These are phyloP conservation scores for Heliornis fulica DNA, from an alignment of 2,113 vertebrate species.

Conservation along the genomic window DNA sequence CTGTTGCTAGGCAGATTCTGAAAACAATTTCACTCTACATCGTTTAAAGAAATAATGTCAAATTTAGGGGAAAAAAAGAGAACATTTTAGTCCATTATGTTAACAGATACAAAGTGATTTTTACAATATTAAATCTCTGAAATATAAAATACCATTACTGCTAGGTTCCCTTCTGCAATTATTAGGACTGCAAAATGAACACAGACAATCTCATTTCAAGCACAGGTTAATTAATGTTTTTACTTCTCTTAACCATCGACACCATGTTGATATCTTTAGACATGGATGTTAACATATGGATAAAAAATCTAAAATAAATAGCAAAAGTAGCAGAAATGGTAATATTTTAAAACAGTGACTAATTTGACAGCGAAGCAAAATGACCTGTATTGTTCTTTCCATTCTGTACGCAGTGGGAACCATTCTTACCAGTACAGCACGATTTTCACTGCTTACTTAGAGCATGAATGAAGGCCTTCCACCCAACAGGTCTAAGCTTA, in stretches of 20 bases:
- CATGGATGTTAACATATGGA: background rate
- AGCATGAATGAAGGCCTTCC: background rate
- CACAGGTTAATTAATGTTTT: background rate
- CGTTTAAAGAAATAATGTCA: background rate
- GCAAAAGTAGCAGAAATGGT: background rate
- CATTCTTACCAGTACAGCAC: background rate
- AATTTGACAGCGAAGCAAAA: background rate
- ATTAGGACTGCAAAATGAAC: background rate
- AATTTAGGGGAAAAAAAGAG: background rate
- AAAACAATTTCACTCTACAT: background rate
- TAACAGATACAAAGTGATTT: background rate
- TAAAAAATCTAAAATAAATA: background rate
- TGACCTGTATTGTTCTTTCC: background rate
- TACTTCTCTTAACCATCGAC: background rate
- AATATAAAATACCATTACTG: background rate
- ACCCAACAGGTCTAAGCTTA: background rate
- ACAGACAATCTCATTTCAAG: background rate
- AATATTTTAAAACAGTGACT: background rate
- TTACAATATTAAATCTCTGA: background rate
- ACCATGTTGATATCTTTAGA: background rate
- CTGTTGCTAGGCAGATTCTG: constrained; percentile 54
- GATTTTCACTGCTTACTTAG: background rate
- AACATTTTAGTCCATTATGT: background rate
- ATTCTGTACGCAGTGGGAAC: background rate
- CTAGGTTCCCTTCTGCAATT: background rate